Base-by-base conservation (phyloP, 2,888 invertebrate genomes). In the Ormyrus thymus region DNA sequence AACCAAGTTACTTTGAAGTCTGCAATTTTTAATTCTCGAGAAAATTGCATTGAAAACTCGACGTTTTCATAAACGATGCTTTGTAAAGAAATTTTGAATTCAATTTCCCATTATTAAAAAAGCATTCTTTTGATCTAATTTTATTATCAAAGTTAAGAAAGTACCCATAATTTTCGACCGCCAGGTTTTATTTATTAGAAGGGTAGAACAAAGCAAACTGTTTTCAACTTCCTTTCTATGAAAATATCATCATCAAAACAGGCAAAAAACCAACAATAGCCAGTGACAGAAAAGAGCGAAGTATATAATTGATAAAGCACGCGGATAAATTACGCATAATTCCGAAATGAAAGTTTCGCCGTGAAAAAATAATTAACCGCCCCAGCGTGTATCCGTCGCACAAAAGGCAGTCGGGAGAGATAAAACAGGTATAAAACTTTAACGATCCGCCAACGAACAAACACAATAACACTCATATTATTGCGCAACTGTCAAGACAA, bases 331-430 rank as follows among this genome's bases (percentile, higher is more conserved):
- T 66, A 68, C 66, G 66, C 59, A 62, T 59, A 59, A 75, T 61
- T 58, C 75, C 45, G 59, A 51, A 51, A 62, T 61, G 75, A 69
- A 74, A 62, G 61, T 55, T 69, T 8, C 43, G 9, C 13, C 61
- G 45, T n/a, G 50, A 45, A 69, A 76, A 76, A 76, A 69, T 76
- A 76, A 76, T 76, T 76, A 76, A 76, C 75, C 55, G 61, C 75
- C 48, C 43, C 10, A 50, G 46, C 13, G 56, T 11, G 13, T n/a
- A 15, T 43, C 15, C 15, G 45, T 11, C n/a, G 50, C 58, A 58
- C 43, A 50, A 58, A 46, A 50, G 51, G 29, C 29, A 29, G 29
- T 29, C 29, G 10, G 2, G 29, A 29, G 61, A 69, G 15, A 76
- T 76, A 76, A 76, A 68, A 55, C 48, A 62, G 75, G 48, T 62